Base-by-base conservation (phyloP, 2,797 vertebrate species). In the Cichlasoma orientale region DNA sequence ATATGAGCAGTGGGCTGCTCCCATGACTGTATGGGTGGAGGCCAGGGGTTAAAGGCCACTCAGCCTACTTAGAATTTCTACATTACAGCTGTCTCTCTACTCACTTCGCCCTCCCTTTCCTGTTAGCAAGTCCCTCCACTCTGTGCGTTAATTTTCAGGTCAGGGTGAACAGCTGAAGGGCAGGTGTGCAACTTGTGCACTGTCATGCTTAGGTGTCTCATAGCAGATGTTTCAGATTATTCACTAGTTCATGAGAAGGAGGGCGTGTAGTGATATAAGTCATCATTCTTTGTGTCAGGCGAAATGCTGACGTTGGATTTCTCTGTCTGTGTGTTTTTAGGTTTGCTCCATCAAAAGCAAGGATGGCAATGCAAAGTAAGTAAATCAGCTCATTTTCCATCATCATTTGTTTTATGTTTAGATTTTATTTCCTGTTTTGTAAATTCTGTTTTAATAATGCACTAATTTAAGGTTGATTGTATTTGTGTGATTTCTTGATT, bases 301-400 rank as follows among this genome's bases (percentile, higher is more conserved):
- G 29, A 14, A 56, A 56, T 71, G 1, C 74, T 84, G 27, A 84
- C 19, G 21, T 75, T 1, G 21, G 3, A 18, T 76, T 61, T 74
- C 16, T 80, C 56, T 81, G 58, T 80, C 13, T 87, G 5, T 78
- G 18, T 86, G 3, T 38, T 89, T 86, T 14, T 44, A 95, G 95
- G 89, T 86, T 92, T 86, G 82, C 87, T 89, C 78, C 84, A 70
- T 87, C 69, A 58, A 86, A 90, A 52, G 73, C 86, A 59, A 94
- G 38, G 76, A 96, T 95, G 93, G 86, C 87, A 52, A 94, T 94
- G 92, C 90, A 90, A 78, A 86, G 95, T 96, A 93, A 94, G 95
- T 94, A 3, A 53, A 23, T 69, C n/a, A 47, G 12, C 31, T 55
- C 3, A 7, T 29, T 19, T 53, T 31, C 19, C 11, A 50, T 50